Base-by-base conservation (phyloP, 1,140 invertebrate genomes). In the Cheumatopsyche charites region DNA sequence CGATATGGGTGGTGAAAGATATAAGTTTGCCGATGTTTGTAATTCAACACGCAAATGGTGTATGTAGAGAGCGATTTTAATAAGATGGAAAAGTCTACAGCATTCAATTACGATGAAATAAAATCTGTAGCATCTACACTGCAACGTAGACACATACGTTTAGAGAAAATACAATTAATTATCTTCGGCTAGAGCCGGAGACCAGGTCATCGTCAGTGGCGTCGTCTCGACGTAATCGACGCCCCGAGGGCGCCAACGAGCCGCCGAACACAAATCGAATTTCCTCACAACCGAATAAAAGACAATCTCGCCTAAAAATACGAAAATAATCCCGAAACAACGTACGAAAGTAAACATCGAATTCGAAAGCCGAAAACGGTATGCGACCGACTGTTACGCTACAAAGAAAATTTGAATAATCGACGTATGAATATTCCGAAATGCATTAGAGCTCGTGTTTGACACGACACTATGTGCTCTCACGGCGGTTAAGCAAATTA, bases 161-260 rank as follows among this genome's bases (percentile, higher is more conserved):
- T 67, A 42, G 43, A 67, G 21, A 41, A 67, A 67, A n/a, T n/a
- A n/a, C n/a, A 67, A 67, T 43, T 49, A 67, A 67, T 67, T 67
- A 67, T 67, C 43, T 12, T 21, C 5, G 62, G 41, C 26, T 6
- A 43, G 7, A 11, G 13, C 12, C 29, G 47, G 21, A 25, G 19
- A 52, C n/a, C 23, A 9, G 45, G 49, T 17, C 36, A 25, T 52
- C 47, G 19, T 52, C 47, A 15, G 29, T 9, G 47, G 47, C 47
- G 15, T 52, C 47, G 19, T 52, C 47, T n/a, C 15, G 47, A 1
- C 15, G 47, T 52, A 52, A 52, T 52, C 47, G 47, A 52, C 15
- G 47, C 47, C 47, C 19, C n/a, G 15, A 17, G 47, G n/a, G 15
- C 19, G 5, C n/a, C 47, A 17, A 52, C 47, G 47, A n/a, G 12